These are phyloP conservation scores for Intellagama lesueurii DNA, from an alignment of 2,797 vertebrate genomes.

Conservation along the genomic window DNA sequence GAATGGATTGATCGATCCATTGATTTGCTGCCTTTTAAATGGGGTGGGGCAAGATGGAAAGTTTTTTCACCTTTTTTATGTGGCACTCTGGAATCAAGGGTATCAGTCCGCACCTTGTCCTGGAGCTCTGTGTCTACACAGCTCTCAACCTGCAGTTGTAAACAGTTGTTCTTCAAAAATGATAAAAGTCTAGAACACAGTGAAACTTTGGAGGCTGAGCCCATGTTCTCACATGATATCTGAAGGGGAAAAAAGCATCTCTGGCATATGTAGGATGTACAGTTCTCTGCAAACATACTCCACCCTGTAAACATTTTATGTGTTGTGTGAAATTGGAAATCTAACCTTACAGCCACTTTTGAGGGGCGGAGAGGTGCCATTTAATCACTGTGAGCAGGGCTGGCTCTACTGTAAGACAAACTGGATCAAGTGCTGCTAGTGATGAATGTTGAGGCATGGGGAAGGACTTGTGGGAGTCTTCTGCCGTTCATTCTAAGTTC, in stretches of 20 bases:
- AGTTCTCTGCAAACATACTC: no score
- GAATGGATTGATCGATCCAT: no score
- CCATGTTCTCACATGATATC: slow-evolving; percentile 33
- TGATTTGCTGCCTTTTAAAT: neutral
- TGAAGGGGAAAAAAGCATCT: neutral
- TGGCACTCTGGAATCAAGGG: slow-evolving; percentile 39
- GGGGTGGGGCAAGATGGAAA: neutral
- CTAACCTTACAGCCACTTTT: neutral
- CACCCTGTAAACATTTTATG: neutral
- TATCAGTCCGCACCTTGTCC: slow-evolving; percentile 44
- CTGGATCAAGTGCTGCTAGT: no score
- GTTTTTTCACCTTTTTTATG: slow-evolving; percentile 27
- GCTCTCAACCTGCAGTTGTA: slow-evolving; percentile 55
- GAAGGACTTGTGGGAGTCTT: no score
- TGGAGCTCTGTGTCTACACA: slow-evolving; percentile 36
- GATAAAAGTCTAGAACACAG: slow-evolving; percentile 57
- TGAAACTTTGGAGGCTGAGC: slow-evolving; percentile 48
- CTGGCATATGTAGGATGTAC: no score
- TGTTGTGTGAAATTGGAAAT: neutral
- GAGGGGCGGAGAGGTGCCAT: neutral
- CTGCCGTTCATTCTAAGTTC: no score
- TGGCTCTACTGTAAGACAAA: no score
- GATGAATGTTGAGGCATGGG: no score
- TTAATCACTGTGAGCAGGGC: neutral
- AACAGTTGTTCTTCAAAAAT: slow-evolving; percentile 54